phyloP scores from a whole-genome alignment of 2,888 invertebrate genomes.

The Pseudoips prasinana region DNA sequence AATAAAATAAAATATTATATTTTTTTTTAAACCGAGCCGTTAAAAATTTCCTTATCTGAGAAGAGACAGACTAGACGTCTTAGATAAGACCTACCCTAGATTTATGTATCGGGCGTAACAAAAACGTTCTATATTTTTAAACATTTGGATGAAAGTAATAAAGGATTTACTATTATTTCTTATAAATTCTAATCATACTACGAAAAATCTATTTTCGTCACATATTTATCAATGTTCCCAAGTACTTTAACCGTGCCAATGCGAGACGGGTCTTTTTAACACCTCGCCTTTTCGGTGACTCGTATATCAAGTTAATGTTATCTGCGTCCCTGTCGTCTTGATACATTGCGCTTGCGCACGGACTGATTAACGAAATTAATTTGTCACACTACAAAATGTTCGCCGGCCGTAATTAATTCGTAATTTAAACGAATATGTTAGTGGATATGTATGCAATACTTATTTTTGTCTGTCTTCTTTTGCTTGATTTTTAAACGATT shows the following conservation, averaged over 20 bases:
- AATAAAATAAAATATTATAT: no score
- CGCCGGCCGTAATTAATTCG: constrained; percentile 53
- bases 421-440: constrained; percentile 44
- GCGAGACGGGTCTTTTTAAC: constrained; percentile 48
- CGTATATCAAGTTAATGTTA: constrained; percentile 77
- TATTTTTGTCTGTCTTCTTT: constrained; percentile 5
- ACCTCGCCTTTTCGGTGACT: constrained; percentile 53
- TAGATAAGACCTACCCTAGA: no score
- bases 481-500: not conserved
- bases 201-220: constrained; percentile 17
- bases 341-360: constrained; percentile 68
- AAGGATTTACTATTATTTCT: no score
- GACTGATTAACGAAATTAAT: constrained; percentile 78
- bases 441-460: not conserved
- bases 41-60: no score
- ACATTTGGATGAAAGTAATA: no score
- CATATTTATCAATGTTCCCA: constrained; percentile 45
- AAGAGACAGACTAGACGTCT: no score
- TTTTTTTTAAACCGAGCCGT: no score
- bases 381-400: constrained; percentile 59
- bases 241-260: constrained; percentile 45
- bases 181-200: not conserved
- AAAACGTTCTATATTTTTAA: no score
- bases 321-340: constrained; percentile 67
- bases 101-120: no score